A percentile compares a stretch with the other conserved stretches of the same genome.
Conservation (phyloP, 2,113 vertebrate species). For the Melanostigma gelatinosum region DNA sequence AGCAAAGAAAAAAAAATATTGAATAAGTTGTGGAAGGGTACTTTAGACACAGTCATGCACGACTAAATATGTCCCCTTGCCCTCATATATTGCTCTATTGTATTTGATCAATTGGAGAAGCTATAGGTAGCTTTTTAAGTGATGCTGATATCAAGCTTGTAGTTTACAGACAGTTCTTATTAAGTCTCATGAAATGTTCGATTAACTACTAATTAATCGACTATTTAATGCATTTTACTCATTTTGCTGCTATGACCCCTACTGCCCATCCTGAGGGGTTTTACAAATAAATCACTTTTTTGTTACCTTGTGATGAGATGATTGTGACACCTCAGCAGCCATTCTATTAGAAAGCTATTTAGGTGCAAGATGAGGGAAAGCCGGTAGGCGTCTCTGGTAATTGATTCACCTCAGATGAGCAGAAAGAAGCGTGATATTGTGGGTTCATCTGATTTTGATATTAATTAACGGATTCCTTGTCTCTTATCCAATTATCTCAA, state of each 20-base stretch:
- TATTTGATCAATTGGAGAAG: background rate
- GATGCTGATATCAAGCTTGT: constrained; percentile 14
- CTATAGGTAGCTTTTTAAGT: background rate
- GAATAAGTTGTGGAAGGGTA: background rate
- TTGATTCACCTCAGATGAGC: constrained; percentile 59
- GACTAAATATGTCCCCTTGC: background rate
- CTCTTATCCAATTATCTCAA: constrained; percentile 56
- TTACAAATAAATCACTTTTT: constrained; percentile 53
- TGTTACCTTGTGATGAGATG: constrained; percentile 41
- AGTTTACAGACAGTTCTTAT: constrained; percentile 10
- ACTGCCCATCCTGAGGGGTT: constrained; percentile 5
- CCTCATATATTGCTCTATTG: background rate
- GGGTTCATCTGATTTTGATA: constrained; percentile 58
- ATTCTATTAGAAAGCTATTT: constrained; percentile 61
- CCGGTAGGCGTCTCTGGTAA: constrained; percentile 55
- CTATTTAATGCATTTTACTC: background rate
- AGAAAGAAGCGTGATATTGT: constrained; percentile 27
- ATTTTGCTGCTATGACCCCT: constrained; percentile 8
- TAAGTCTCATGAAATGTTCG: background rate
- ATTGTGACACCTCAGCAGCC: constrained; percentile 25
- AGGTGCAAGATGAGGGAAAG: constrained; percentile 38
- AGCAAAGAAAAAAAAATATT: background rate
- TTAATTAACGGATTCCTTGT: constrained; percentile 57
- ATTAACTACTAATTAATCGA: background rate
- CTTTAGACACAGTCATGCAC: background rate